Evolutionary conservation across 2,888 invertebrate species (phyloP), one percentile per base, ranked within the genome.

Genomic region (Ypsolopha scabrella): DNA sequence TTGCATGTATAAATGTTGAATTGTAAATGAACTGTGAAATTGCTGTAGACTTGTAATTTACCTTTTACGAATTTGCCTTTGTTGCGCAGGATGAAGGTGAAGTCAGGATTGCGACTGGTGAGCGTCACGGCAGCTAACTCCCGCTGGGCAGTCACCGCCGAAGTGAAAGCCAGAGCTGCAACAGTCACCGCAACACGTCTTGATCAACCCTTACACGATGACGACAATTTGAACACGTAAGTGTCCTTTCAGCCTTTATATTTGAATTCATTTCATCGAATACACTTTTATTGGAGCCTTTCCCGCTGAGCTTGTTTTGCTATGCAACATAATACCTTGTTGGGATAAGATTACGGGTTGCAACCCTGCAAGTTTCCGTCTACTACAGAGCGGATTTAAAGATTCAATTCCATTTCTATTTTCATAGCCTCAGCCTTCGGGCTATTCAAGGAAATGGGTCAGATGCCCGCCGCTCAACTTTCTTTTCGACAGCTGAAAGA

Each of bases 71-170:
- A 24, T 3, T 24, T 24, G 24, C 24, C 24, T 57, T 14, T 64
- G 57, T 59, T 52, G 70, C 76, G 10, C 81, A 96, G 97, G 72
- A 95, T 95, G 58, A 91, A 95, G 59, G 96, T 97, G 51, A 95
- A 96, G 75, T 93, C 94, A 50, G 97, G 97, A 0, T 81, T 97
- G 53, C 89, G 93, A 57, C 90, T 98, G 61, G 87, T 97, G 68
- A 94, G 94, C 57, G 96, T 94, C 33, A 92, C 94, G 50, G 90
- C 93, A 74, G 92, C 88, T 64, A 92, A 78, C 60, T 92, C 90
- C 52, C 90, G 90, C 54, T 98, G 98, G 98, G 95, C 93, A 62
- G 92, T 97, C 60, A 94, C 94, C 24, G 91, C 95, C 47, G 96
- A 97, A 66, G 92, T 94, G 50, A 93, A 96, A 68, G 93, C 95